Evolutionary conservation across 2,113 vertebrate species (phyloP).

Genomic region (Oryzias curvinotus): DNA sequence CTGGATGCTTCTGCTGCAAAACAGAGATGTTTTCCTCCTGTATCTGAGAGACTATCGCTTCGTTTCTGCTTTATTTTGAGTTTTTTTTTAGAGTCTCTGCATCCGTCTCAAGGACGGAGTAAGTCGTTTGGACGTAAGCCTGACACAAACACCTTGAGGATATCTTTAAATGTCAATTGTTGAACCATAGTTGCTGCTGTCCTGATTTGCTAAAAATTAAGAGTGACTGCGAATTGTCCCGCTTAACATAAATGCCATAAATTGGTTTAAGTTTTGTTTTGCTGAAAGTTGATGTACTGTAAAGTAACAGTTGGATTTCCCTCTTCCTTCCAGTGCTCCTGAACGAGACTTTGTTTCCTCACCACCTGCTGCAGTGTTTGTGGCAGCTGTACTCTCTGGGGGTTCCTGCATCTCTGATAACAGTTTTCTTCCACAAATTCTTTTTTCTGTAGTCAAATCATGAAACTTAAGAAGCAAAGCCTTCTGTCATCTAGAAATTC

Average conservation of each 20-base stretch:
- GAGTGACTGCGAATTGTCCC: no score
- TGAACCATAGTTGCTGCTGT: no score
- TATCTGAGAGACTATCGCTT: not conserved
- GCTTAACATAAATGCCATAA: not conserved
- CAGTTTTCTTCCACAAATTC: constrained; percentile 27
- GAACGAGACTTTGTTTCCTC: constrained; percentile 16
- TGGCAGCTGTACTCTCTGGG: constrained; percentile 29
- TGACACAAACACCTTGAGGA: constrained; percentile 3
- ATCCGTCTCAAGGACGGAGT: constrained; percentile 1
- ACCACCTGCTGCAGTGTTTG: constrained; percentile 8
- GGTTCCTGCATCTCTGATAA: constrained; percentile 10
- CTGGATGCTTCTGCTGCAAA: not conserved
- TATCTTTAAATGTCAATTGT: not conserved
- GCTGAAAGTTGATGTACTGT: not conserved
- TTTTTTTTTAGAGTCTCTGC: not conserved
- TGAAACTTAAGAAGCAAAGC: constrained; percentile 30
- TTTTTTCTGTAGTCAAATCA: constrained; percentile 27
- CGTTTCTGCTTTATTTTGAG: not conserved
- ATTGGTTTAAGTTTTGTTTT: not conserved
- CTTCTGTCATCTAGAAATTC: constrained; percentile 14
- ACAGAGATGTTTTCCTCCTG: not conserved
- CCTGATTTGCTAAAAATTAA: no score
- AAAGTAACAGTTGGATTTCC: constrained; percentile 6
- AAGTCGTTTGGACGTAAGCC: not conserved
- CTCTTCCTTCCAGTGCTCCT: constrained; percentile 1